These are phyloP conservation scores for Nothoprocta perdicaria DNA, from an alignment of 2,113 vertebrate genomes.

Conservation along the genomic window DNA sequence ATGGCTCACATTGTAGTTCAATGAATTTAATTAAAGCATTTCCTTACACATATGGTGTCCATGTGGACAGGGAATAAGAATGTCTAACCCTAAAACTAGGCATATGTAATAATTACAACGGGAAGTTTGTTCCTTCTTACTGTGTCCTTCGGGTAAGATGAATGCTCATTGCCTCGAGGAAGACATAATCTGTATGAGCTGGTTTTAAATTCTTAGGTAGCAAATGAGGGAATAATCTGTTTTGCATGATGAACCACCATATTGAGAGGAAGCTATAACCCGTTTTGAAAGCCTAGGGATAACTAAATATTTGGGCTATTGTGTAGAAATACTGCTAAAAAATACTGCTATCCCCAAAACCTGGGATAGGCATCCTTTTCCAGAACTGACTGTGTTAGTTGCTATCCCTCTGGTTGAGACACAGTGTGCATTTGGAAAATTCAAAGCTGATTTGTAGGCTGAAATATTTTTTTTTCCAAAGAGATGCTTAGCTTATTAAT, in stretches of 20 bases:
- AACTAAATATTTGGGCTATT: neutral
- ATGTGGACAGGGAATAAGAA: constrained; percentile 45
- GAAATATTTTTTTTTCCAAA: neutral
- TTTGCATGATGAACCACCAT: neutral
- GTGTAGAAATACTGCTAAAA: neutral
- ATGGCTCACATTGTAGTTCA: constrained; percentile 31
- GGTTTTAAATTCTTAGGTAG: neutral
- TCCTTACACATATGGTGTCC: constrained; percentile 60
- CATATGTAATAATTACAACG: constrained; percentile 8
- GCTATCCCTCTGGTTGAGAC: neutral
- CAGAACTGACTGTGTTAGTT: neutral
- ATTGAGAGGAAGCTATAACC: neutral
- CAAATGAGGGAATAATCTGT: constrained; percentile 2
- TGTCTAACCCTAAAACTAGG: constrained; percentile 10
- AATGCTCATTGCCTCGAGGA: constrained; percentile 25
- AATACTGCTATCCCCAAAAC: rapidly evolving
- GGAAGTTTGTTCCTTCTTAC: neutral
- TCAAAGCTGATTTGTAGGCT: neutral
- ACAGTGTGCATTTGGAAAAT: neutral
- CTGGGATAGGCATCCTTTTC: neutral
- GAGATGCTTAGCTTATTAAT: neutral
- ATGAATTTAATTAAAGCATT: constrained; percentile 65
- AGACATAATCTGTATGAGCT: neutral
- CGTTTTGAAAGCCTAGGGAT: neutral
- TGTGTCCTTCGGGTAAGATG: constrained; percentile 9